Evolutionary conservation across 1,140 invertebrate species (phyloP).

Genomic region (Drosophila serrata): DNA sequence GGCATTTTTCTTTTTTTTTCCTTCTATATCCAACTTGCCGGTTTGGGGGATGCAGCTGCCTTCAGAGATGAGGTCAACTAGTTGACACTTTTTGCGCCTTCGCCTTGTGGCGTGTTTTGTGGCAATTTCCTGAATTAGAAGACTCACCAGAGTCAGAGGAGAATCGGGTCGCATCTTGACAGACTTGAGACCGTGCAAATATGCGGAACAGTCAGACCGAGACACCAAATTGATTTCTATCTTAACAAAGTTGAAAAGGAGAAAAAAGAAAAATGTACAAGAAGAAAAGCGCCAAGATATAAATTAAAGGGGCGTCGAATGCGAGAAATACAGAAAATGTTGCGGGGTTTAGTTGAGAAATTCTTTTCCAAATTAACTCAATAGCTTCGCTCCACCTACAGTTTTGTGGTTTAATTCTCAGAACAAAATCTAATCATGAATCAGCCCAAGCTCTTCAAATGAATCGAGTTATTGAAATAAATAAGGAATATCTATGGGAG

Average conservation of each 20-base stretch:
- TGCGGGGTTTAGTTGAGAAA: constrained; percentile 8
- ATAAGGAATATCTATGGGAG: neutral
- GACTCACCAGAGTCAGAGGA: constrained; percentile 18
- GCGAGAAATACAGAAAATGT: constrained; percentile 1
- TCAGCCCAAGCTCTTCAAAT: constrained; percentile 7
- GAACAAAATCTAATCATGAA: constrained; percentile 55
- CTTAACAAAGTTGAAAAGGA: constrained; percentile 65
- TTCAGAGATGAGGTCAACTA: constrained; percentile 73
- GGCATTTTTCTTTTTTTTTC: constrained; percentile 10
- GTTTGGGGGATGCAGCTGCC: constrained; percentile 56
- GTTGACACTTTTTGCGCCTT: constrained; percentile 70
- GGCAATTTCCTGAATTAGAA: constrained; percentile 73
- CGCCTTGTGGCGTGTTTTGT: constrained; percentile 54
- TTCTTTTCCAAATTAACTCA: constrained; percentile 24
- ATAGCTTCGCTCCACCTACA: constrained; percentile 19
- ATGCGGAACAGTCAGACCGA: constrained; percentile 50
- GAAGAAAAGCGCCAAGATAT: constrained; percentile 4
- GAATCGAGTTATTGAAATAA: neutral
- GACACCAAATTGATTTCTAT: constrained; percentile 67
- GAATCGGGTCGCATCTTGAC: constrained; percentile 33
- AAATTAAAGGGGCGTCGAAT: constrained; percentile 26
- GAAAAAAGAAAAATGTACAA: no score
- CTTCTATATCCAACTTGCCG: constrained; percentile 14
- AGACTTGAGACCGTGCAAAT: constrained; percentile 52
- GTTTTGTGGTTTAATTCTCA: constrained; percentile 25